These are phyloP conservation scores for Panthera leo DNA, from an alignment of 2,113 vertebrate genomes.

Conservation along the genomic window DNA sequence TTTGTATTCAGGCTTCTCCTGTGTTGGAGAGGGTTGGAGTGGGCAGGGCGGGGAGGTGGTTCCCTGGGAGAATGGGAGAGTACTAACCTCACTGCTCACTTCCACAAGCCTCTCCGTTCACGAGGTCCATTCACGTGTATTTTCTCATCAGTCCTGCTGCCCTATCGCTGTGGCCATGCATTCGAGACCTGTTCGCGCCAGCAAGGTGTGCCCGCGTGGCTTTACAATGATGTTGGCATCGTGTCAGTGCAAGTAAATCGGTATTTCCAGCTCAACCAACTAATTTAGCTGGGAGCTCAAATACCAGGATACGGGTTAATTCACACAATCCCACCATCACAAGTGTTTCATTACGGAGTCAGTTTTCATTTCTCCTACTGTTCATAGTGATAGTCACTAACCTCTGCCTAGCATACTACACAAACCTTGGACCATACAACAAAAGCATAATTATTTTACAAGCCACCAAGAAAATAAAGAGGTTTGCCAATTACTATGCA, in stretches of 20 bases:
- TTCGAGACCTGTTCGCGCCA: not conserved
- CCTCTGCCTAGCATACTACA: not conserved
- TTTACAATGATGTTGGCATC: not conserved
- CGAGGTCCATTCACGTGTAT: not conserved
- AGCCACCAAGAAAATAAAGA: not conserved
- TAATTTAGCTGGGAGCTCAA: not conserved
- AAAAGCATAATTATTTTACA: not conserved
- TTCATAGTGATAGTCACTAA: not conserved
- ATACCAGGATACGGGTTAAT: not conserved
- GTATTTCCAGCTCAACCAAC: not conserved
- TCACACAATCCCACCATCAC: not conserved
- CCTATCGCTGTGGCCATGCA: rapidly evolving
- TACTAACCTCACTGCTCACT: not conserved
- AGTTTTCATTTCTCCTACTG: not conserved
- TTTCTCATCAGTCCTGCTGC: not conserved
- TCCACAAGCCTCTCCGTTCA: not conserved
- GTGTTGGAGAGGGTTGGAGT: not conserved
- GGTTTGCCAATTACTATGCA: not conserved
- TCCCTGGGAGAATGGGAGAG: not conserved
- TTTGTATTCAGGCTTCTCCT: not conserved
- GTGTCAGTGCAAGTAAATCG: not conserved
- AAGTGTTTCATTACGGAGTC: not conserved
- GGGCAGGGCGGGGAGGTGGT: not conserved
- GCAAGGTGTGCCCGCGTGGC: not conserved
- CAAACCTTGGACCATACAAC: not conserved